Conservation (phyloP, 2,888 invertebrate species). For the Proisotoma minuta region DNA sequence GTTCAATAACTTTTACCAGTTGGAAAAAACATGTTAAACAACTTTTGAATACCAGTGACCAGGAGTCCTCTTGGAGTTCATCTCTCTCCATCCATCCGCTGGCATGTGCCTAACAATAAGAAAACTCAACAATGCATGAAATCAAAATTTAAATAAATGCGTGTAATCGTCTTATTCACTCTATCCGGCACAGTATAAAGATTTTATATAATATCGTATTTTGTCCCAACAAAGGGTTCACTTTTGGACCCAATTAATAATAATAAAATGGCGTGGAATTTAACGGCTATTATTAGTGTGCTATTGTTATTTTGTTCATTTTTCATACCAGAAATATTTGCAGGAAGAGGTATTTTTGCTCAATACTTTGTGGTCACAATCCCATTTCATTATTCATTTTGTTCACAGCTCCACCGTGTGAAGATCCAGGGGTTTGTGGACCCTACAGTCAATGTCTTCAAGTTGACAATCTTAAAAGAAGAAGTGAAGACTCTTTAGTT, state of each 20-base stretch:
- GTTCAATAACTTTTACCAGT: constrained; percentile 35
- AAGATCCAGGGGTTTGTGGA: constrained; percentile 47
- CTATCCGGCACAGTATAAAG: too few relatives aligned
- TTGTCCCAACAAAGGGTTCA: background rate
- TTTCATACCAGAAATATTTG: constrained; percentile 11
- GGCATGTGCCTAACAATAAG: too few relatives aligned
- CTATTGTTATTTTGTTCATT: too few relatives aligned
- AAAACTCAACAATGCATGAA: too few relatives aligned
- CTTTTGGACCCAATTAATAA: background rate
- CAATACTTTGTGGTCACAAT: too few relatives aligned
- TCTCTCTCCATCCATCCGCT: too few relatives aligned
- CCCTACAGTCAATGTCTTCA: constrained; percentile 46
- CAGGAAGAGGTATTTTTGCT: constrained; percentile 30
- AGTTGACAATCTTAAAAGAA: constrained; percentile 45
- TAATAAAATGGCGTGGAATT: background rate
- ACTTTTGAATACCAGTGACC: constrained; percentile 15
- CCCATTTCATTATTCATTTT: too few relatives aligned
- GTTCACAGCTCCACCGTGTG: constrained; percentile 46
- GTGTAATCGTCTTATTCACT: too few relatives aligned
- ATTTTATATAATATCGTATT: too few relatives aligned
- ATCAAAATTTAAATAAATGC: too few relatives aligned
- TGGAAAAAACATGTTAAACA: constrained; percentile 33
- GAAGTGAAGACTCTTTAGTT: constrained; percentile 42
- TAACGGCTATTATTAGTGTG: too few relatives aligned
- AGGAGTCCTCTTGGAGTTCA: background rate